Conservation (phyloP, 2,113 vertebrate genomes). For the Tetraodon nigroviridis region DNA sequence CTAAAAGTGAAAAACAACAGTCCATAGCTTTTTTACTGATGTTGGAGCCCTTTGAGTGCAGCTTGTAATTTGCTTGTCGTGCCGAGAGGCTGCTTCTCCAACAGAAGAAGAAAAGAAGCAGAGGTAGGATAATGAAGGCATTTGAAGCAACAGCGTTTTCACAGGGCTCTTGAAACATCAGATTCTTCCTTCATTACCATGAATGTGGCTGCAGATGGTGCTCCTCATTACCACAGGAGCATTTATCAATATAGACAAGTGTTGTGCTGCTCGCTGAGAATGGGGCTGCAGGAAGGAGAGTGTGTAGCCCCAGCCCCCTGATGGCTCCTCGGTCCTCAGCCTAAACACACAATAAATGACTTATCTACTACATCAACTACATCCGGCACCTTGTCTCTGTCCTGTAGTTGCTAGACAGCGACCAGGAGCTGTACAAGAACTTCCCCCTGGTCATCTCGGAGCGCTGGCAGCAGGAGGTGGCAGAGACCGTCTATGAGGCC, state of each 20-base stretch:
- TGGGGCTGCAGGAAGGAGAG: not conserved
- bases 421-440: conserved; percentile 98
- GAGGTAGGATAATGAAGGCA: not conserved
- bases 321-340: not conserved
- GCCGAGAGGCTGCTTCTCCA: not conserved
- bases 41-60: not conserved
- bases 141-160: not conserved
- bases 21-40: not conserved
- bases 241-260: not conserved
- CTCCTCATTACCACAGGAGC: not conserved
- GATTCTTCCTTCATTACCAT: conserved; percentile 15
- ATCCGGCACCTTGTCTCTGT: not conserved
- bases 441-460: conserved; percentile 97
- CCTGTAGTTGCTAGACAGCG: conserved; percentile 88
- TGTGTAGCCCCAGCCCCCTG: not conserved
- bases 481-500: conserved; percentile 93
- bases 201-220: conserved; percentile 8
- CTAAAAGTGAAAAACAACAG: too few species aligned
- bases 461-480: conserved; percentile 98
- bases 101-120: not conserved
- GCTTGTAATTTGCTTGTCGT: not conserved
- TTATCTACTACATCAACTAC: too few species aligned
- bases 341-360: too few species aligned
- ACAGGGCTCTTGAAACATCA: not conserved
- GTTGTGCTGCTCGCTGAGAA: not conserved